A percentile compares a stretch with the other conserved stretches of the same genome.
phyloP scores from a whole-genome alignment of 2,113 vertebrate species.

The Pogonocichla stellata region DNA sequence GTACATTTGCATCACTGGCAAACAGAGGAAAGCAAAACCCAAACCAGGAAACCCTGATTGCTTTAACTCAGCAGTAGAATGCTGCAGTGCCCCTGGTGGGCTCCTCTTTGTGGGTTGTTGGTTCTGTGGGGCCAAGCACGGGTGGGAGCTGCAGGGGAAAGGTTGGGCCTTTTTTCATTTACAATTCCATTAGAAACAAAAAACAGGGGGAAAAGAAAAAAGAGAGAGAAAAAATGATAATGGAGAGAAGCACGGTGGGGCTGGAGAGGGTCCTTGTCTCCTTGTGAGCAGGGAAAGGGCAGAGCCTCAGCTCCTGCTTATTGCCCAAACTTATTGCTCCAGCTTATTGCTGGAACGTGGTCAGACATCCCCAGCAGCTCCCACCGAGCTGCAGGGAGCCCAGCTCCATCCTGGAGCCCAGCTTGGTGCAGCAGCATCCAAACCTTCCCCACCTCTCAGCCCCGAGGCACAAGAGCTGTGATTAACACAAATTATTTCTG shows the following conservation, averaged over 20 bases:
- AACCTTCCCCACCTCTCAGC: neutral
- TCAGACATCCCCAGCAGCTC: neutral
- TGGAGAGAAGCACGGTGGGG: neutral
- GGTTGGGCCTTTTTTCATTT: neutral
- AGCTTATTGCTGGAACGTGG: accelerated
- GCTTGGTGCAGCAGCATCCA: neutral
- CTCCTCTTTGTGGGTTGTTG: neutral
- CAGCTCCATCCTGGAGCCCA: neutral
- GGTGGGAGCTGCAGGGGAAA: accelerated
- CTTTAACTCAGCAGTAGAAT: neutral
- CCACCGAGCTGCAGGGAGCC: neutral
- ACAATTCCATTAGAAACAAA: neutral
- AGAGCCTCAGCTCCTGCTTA: neutral
- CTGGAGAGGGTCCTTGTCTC: neutral
- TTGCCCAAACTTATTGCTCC: no score
- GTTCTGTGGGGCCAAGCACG: neutral
- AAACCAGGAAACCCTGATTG: accelerated
- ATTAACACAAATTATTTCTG: neutral
- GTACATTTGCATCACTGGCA: neutral
- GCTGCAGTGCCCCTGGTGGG: neutral
- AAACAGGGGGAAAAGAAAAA: neutral
- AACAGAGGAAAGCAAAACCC: neutral
- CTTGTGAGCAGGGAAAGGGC: neutral
- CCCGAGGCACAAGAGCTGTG: neutral
- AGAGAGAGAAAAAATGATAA: accelerated